These are phyloP conservation scores for Mantis religiosa DNA, from an alignment of 2,888 invertebrate genomes.

Conservation along the genomic window DNA sequence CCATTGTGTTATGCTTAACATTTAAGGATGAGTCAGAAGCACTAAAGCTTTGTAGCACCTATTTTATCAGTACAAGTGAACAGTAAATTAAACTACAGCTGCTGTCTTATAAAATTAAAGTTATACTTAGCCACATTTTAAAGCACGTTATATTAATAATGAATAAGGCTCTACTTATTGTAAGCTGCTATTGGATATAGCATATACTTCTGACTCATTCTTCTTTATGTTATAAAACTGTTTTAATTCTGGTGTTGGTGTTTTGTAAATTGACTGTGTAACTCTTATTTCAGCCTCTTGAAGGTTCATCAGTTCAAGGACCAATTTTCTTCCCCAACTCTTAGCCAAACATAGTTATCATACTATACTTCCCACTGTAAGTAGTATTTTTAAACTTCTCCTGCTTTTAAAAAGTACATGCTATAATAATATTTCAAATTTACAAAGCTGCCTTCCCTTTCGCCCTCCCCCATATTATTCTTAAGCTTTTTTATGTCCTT, in stretches of 20 bases:
- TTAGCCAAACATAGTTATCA: slow-evolving; percentile 14
- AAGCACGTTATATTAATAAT: too few species aligned
- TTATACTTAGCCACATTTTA: too few species aligned
- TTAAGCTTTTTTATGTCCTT: not conserved
- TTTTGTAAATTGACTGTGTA: not conserved
- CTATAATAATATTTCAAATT: not conserved
- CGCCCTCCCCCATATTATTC: too few species aligned
- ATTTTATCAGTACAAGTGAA: too few species aligned
- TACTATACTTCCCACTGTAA: slow-evolving; percentile 7
- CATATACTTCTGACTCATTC: not conserved
- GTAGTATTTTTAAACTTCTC: not conserved
- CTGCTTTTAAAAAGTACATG: not conserved
- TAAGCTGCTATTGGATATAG: too few species aligned
- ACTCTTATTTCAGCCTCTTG: slow-evolving; percentile 28
- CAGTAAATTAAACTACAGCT: too few species aligned
- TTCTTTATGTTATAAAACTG: not conserved
- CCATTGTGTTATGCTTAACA: too few species aligned
- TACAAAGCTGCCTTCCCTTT: not conserved
- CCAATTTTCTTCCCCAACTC: slow-evolving; percentile 31
- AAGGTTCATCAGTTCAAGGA: slow-evolving; percentile 24
- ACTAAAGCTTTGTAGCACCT: too few species aligned
- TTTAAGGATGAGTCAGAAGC: too few species aligned
- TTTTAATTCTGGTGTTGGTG: not conserved
- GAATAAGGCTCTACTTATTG: too few species aligned
- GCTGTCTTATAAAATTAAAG: too few species aligned